Base-by-base conservation (phyloP, 2,113 vertebrate genomes). In the Megaceryle maxima region DNA sequence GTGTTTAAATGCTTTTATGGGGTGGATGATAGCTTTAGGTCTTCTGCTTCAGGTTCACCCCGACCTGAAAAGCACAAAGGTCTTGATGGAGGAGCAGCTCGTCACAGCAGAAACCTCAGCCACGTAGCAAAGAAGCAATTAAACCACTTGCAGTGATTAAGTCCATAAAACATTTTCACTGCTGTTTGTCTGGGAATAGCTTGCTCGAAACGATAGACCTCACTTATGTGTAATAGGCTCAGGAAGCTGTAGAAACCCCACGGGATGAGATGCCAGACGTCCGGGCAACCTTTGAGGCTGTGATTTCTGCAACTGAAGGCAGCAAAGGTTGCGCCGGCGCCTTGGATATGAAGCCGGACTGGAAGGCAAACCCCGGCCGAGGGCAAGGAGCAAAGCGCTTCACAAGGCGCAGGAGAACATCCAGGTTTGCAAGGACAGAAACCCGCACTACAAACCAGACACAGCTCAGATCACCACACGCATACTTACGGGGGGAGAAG, bases 111-210 rank as follows among this genome's bases (percentile, higher is more conserved):
- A 81, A 94, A 92, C 37, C 70, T 39, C 70, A 72, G 35, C 8
- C 1, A 67, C 37, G 20, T 16, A 35, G 53, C 73, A 83, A 80
- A 83, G 59, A n/a, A 87, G 84, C 81, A 91, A 77, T 84, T 95
- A 94, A 91, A 87, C 13, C 60, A 24, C 59, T 89, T 28, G 8
- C 33, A n/a, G 62, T 33, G 88, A 94, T 94, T 86, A 83, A 94
- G 78, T 62, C 91, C 87, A 57, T 90, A 63, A 75, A 88, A 76
- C 63, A 69, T 86, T 83, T 86, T 89, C 64, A 37, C 77, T 67
- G 73, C 73, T 88, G 31, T 84, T 90, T 94, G 53, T 79, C 88
- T 63, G 86, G 77, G 87, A 88, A 69, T 53, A 87, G 88, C 73
- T 59, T 28, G 53, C 62, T 50, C 16, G 62, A 72, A 88, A 82